phyloP scores from a whole-genome alignment of 2,888 invertebrate species.

The Agrochola circellaris region DNA sequence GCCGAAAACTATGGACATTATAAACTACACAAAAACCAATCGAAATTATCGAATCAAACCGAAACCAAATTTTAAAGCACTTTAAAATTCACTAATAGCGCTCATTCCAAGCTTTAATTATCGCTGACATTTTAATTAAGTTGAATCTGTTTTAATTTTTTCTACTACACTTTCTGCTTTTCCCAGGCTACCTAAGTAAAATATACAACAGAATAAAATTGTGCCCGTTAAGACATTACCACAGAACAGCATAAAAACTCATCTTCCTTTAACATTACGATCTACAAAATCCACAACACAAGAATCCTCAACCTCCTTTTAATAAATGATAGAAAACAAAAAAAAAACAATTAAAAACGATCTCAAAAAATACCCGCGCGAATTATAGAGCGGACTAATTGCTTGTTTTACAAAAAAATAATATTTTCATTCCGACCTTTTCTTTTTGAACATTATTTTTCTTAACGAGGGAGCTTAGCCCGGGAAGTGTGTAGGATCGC shows the following conservation, averaged over 20 bases:
- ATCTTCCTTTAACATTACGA: neutral
- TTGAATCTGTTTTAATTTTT: neutral
- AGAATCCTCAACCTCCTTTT: slow-evolving; percentile 29
- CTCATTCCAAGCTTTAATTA: too few species aligned
- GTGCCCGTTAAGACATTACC: too few species aligned
- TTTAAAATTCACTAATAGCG: too few species aligned
- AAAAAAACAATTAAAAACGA: slow-evolving; percentile 46
- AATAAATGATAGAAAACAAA: slow-evolving; percentile 28
- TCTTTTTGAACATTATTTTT: slow-evolving; percentile 57
- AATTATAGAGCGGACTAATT: slow-evolving; percentile 60
- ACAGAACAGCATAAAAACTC: neutral
- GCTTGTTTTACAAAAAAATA: slow-evolving; percentile 60
- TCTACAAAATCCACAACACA: slow-evolving; percentile 15
- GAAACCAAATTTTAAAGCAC: too few species aligned
- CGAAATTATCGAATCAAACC: neutral
- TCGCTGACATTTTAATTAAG: neutral
- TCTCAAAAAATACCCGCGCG: slow-evolving; percentile 42
- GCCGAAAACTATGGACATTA: neutral
- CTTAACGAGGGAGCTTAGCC: slow-evolving; percentile 62
- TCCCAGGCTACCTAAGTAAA: neutral
- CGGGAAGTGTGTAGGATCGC: slow-evolving; percentile 50
- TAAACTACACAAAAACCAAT: neutral
- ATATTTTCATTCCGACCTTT: slow-evolving; percentile 50
- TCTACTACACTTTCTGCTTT: neutral
- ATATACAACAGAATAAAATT: too few species aligned